Evolutionary conservation across 2,888 invertebrate species (phyloP).

Genomic region (Protodeltote pygarga): DNA sequence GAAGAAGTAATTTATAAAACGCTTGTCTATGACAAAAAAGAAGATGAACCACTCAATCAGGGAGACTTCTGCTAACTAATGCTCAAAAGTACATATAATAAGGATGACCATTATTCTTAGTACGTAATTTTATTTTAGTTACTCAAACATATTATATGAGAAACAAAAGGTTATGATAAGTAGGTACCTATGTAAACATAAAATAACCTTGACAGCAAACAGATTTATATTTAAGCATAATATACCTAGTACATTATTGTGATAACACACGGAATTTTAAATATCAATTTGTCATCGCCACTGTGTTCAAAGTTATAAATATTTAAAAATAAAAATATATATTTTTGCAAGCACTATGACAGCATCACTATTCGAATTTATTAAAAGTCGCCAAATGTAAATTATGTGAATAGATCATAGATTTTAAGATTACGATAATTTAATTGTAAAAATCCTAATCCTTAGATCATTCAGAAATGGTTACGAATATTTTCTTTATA

Average conservation of each 20-base stretch:
- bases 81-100: too few relatives aligned
- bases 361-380: conserved; percentile 55
- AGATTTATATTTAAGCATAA: conserved; percentile 19
- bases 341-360: conserved; percentile 39
- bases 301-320: conserved; percentile 30
- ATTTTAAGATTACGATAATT: conserved; percentile 29
- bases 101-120: conserved; percentile 41
- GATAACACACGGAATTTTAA: conserved; percentile 26
- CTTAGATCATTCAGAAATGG: conserved; percentile 12
- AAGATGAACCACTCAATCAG: conserved; percentile 81
- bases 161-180: too few relatives aligned
- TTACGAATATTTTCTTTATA: conserved; percentile 27
- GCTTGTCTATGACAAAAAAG: conserved; percentile 80
- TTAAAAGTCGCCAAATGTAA: conserved; percentile 52
- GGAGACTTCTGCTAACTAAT: conserved; percentile 76
- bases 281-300: conserved; percentile 14
- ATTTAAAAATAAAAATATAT: conserved; percentile 8
- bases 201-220: conserved; percentile 6
- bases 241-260: conserved; percentile 18
- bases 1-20: conserved; percentile 85
- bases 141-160: conserved; percentile 6
- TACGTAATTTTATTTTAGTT: conserved; percentile 42
- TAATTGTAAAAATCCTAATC: conserved; percentile 4
- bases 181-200: conserved; percentile 8
- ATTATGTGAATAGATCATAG: conserved; percentile 47